These are phyloP conservation scores for Xylocopa sonorina DNA, from an alignment of 1,140 invertebrate species.

Conservation along the genomic window DNA sequence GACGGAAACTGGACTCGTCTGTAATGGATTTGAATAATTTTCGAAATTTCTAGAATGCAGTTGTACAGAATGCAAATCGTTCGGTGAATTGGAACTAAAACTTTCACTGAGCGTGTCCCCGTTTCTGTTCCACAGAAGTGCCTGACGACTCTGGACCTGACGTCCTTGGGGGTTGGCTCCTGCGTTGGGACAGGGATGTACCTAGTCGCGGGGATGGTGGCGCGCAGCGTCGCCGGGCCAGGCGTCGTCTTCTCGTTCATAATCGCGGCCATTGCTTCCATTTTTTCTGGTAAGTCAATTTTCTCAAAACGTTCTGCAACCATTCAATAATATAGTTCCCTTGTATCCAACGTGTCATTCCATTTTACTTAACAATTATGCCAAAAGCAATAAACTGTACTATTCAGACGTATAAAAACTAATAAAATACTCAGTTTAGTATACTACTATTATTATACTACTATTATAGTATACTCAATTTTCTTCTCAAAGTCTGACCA, in stretches of 20 bases:
- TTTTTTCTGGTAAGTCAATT: slow-evolving; percentile 90
- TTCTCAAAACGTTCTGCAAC: neutral
- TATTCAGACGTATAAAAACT: neutral
- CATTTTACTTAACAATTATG: too few relatives aligned
- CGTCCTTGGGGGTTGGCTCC: slow-evolving; percentile 95
- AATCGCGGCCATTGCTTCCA: slow-evolving; percentile 94
- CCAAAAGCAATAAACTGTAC: neutral
- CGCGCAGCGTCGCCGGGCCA: slow-evolving; percentile 92
- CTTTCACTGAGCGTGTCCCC: neutral
- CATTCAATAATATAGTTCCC: too few relatives aligned
- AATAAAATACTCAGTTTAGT: neutral
- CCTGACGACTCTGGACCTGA: slow-evolving; percentile 93
- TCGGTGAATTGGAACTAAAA: neutral
- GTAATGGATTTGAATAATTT: too few relatives aligned
- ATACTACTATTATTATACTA: too few relatives aligned
- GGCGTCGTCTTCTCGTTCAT: slow-evolving; percentile 94
- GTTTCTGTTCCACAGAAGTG: slow-evolving; percentile 87
- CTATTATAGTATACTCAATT: too few relatives aligned
- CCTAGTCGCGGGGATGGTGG: slow-evolving; percentile 94
- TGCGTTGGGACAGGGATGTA: slow-evolving; percentile 97
- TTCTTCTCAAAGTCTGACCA: neutral
- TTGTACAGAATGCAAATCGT: neutral
- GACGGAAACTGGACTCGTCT: neutral
- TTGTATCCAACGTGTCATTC: too few relatives aligned
- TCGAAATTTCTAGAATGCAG: neutral